phyloP scores from a whole-genome alignment of 2,797 vertebrate genomes.

The Vireo griseus region DNA sequence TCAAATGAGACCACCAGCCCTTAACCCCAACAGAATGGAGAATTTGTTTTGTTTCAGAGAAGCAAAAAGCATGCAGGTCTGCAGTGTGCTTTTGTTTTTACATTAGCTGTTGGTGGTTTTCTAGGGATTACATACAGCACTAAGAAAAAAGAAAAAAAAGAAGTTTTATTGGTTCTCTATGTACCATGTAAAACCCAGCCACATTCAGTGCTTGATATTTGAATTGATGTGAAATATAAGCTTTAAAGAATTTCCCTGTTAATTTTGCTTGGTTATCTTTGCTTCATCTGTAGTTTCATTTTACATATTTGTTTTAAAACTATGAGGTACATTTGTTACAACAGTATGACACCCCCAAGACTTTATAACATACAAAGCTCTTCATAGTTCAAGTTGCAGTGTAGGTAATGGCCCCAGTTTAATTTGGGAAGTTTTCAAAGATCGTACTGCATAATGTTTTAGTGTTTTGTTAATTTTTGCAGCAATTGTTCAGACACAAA shows the following conservation, averaged over 20 bases:
- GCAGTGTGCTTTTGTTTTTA: background rate
- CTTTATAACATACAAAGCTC: background rate
- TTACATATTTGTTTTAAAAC: background rate
- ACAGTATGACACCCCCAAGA: background rate
- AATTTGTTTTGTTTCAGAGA: constrained; percentile 27
- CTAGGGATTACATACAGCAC: background rate
- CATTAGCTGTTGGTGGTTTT: background rate
- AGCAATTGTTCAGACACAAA: background rate
- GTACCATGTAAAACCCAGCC: background rate
- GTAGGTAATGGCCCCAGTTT: background rate
- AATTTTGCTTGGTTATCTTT: background rate
- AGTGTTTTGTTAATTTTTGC: background rate
- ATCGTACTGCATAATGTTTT: background rate
- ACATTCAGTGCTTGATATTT: background rate
- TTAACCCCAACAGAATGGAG: background rate
- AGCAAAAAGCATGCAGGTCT: background rate
- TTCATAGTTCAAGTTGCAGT: background rate
- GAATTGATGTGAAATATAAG: background rate
- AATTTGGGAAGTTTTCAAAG: background rate
- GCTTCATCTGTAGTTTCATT: background rate
- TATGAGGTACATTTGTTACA: background rate
- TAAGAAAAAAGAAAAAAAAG: background rate
- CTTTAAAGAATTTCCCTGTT: background rate
- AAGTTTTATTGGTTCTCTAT: background rate
- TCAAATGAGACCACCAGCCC: background rate